phyloP scores from a whole-genome alignment of 1,140 invertebrate species.

The Meloidogyne chitwoodi region DNA sequence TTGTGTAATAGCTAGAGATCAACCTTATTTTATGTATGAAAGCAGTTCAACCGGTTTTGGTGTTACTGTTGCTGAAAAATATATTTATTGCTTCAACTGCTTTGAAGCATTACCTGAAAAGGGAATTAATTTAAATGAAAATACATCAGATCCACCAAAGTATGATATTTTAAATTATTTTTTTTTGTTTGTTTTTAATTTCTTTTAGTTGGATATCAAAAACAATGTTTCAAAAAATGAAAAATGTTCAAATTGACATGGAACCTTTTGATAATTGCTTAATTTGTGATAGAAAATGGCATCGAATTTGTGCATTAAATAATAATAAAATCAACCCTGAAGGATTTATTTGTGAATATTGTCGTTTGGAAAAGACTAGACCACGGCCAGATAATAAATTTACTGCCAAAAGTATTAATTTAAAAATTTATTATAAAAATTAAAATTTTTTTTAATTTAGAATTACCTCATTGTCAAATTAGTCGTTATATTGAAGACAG shows the following conservation, averaged over 20 bases:
- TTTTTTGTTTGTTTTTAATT: conserved; percentile 13
- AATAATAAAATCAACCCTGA: conserved; percentile 69
- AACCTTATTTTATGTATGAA: conserved; percentile 95
- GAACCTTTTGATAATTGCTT: conserved; percentile 77
- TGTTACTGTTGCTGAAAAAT: conserved; percentile 74
- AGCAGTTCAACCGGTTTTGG: conserved; percentile 69
- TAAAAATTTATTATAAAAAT: conserved; percentile 14
- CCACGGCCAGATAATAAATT: conserved; percentile 96
- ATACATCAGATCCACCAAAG: conserved; percentile 88
- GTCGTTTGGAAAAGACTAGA: conserved; percentile 80
- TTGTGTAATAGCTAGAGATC: conserved; percentile 94
- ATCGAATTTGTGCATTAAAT: conserved; percentile 95
- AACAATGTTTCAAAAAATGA: conserved; percentile 93
- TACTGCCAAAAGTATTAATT: conserved; percentile 74
- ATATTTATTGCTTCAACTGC: conserved; percentile 94
- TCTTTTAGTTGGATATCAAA: conserved; percentile 83
- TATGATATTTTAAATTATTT: conserved; percentile 68
- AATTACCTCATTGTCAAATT: conserved; percentile 53
- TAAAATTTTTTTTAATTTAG: conserved; percentile 18
- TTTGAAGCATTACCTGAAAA: conserved; percentile 98
- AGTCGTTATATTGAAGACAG: conserved; percentile 80
- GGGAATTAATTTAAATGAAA: conserved; percentile 89
- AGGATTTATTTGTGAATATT: conserved; percentile 87
- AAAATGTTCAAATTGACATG: conserved; percentile 94
- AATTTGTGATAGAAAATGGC: conserved; percentile 65